Evolutionary conservation across 2,888 invertebrate genomes (phyloP).

Genomic region (Lampropteryx suffumata): DNA sequence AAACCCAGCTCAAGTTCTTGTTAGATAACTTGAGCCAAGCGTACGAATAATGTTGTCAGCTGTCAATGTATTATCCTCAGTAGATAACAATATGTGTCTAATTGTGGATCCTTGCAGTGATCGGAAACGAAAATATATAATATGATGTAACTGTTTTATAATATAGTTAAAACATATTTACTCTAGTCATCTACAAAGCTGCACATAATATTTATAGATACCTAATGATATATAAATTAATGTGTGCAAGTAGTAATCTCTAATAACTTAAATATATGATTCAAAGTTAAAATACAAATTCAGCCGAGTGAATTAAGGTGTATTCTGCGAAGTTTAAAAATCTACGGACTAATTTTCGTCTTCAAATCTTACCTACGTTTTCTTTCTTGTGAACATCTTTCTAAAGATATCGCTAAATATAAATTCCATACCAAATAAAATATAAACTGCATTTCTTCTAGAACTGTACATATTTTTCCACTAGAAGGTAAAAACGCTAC

Average conservation of each 20-base stretch:
- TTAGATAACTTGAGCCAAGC: conserved; percentile 86
- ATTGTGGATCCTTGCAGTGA: conserved; percentile 83
- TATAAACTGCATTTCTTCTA: conserved; percentile 62
- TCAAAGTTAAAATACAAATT: conserved; percentile 21
- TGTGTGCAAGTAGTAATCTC: conserved; percentile 76
- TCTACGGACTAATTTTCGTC: conserved; percentile 51
- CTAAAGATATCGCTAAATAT: conserved; percentile 46
- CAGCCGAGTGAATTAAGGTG: conserved; percentile 54
- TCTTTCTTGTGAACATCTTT: conserved; percentile 38
- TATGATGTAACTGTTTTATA: conserved; percentile 72
- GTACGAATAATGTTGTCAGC: conserved; percentile 80
- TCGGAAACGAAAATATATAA: conserved; percentile 68
- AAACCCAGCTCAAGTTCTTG: conserved; percentile 82
- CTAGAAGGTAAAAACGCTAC: conserved; percentile 81
- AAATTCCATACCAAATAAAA: conserved; percentile 66
- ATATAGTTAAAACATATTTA: conserved; percentile 69
- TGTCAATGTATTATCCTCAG: conserved; percentile 75
- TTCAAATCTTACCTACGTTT: conserved; percentile 30
- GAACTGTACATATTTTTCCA: conserved; percentile 78
- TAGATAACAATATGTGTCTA: conserved; percentile 67
- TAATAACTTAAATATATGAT: conserved; percentile 57
- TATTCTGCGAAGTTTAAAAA: conserved; percentile 45
- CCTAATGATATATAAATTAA: conserved; percentile 56
- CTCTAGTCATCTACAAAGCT: conserved; percentile 81
- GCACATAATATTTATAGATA: conserved; percentile 75